Evolutionary conservation across 2,113 vertebrate species (phyloP).

Genomic region (Poicephalus gulielmi): DNA sequence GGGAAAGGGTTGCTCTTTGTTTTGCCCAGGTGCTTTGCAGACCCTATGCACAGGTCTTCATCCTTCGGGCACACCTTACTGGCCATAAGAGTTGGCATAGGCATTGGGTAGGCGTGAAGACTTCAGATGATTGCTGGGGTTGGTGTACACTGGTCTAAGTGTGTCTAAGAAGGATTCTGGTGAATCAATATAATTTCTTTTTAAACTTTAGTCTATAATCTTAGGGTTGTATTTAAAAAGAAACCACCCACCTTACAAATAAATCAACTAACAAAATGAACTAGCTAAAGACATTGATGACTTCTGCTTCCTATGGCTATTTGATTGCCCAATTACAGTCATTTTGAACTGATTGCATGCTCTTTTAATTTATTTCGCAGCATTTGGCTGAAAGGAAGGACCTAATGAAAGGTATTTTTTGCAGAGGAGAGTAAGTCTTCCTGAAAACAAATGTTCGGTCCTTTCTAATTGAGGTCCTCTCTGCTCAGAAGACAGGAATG

Average conservation of each 20-base stretch:
- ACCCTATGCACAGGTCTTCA: not conserved
- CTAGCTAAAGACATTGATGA: conserved; percentile 34
- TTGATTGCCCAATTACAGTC: conserved; percentile 65
- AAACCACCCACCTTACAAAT: not conserved
- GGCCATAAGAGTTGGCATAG: not conserved
- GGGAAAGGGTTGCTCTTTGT: not conserved
- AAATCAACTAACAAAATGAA: conserved; percentile 14
- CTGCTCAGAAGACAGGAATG: not conserved
- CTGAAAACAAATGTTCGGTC: not conserved
- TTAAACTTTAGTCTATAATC: conserved; percentile 32
- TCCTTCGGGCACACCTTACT: not conserved
- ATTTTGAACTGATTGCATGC: conserved; percentile 64
- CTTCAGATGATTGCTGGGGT: not conserved
- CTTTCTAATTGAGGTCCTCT: not conserved
- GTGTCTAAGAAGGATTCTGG: conserved; percentile 10
- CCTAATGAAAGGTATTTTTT: conserved; percentile 27
- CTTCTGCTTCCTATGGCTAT: conserved; percentile 44
- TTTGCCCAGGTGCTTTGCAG: conserved; percentile 24
- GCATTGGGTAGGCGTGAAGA: not conserved
- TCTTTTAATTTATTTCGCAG: conserved; percentile 75
- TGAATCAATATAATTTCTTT: not conserved
- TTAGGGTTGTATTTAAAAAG: not conserved
- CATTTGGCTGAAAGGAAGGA: conserved; percentile 13
- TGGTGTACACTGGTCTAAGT: not conserved
- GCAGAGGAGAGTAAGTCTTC: not conserved